Base-by-base conservation (phyloP, 2,888 invertebrate species). In the Philereme vetulata region DNA sequence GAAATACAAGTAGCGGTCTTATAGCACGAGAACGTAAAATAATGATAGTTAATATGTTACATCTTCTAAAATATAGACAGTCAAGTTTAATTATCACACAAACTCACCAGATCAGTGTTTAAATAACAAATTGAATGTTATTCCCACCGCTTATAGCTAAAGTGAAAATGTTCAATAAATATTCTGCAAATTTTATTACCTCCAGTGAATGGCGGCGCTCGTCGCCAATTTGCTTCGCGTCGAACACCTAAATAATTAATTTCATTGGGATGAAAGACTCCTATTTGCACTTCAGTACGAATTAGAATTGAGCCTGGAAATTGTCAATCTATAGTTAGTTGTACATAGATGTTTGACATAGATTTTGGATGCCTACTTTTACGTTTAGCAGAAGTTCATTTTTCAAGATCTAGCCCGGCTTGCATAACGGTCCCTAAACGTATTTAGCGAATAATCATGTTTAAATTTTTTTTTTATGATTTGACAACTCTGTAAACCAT, bases 171-270 rank as follows among this genome's bases (percentile, higher is more conserved):
- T 51, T 38, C 44, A 51, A 62, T 58, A 62, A 62, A 62, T 57
- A 65, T 64, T 64, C 62, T 49, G 52, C 60, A 65, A 72, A 71
- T 75, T 71, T 68, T 68, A 71, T 72, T 62, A 65, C 68, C 68
- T 56, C 66, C 67, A 62, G 67, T 76, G 72, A 75, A 75, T 68
- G 57, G 65, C 62, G 53, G 62, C 64, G 60, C 62, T 74, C 72
- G 67, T 65, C 68, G 69, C 64, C 75, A 72, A 77, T 76, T 73
- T 69, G 65, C 67, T 63, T 62, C 69, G 67, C 67, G 65, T 72
- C 69, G 77, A 75, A 77, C 70, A 72, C 70, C 70, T 75, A 78
- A 76, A 80, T 78, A 80, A 80, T 79, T 78, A 77, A 79, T 77
- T 78, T 75, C 62, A 76, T 76, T 77, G 74, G 64, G 62, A 68